Conservation (phyloP, 2,797 vertebrate genomes). For the Urophycis tenuis region DNA sequence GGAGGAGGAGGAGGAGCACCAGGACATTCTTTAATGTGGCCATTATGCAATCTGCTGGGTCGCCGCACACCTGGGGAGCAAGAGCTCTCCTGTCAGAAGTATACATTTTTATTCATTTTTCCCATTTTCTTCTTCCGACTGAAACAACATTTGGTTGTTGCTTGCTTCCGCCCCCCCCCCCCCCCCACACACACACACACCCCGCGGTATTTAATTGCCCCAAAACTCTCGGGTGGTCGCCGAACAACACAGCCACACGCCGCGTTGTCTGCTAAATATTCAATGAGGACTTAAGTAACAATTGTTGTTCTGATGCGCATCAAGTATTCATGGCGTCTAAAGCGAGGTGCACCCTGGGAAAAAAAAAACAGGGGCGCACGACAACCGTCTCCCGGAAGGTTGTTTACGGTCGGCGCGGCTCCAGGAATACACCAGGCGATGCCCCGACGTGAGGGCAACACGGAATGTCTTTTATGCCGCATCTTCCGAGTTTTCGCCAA, state of each 20-base stretch:
- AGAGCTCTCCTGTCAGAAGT: neutral
- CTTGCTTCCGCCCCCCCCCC: conserved; percentile 17
- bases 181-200: no score
- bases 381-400: conserved; percentile 14
- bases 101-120: neutral
- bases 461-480: neutral
- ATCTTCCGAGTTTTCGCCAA: neutral
- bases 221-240: conserved; percentile 45
- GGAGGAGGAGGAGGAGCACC: conserved; percentile 12
- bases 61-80: conserved; percentile 12
- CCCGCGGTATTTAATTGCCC: conserved; percentile 48
- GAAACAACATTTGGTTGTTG: conserved; percentile 21
- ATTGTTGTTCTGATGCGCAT: conserved; percentile 73
- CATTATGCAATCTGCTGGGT: conserved; percentile 48
- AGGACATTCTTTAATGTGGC: conserved; percentile 44
- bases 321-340: conserved; percentile 68
- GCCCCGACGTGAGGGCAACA: neutral
- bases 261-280: conserved; percentile 66
- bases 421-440: neutral
- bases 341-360: conserved; percentile 59
- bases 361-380: conserved; percentile 34
- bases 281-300: conserved; percentile 72
- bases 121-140: conserved; percentile 18
- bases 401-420: neutral
- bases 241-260: conserved; percentile 36